A percentile compares a stretch with the other conserved stretches of the same genome.
These are phyloP conservation scores for Limosa lapponica DNA, from an alignment of 2,797 vertebrate genomes.

Conservation along the genomic window DNA sequence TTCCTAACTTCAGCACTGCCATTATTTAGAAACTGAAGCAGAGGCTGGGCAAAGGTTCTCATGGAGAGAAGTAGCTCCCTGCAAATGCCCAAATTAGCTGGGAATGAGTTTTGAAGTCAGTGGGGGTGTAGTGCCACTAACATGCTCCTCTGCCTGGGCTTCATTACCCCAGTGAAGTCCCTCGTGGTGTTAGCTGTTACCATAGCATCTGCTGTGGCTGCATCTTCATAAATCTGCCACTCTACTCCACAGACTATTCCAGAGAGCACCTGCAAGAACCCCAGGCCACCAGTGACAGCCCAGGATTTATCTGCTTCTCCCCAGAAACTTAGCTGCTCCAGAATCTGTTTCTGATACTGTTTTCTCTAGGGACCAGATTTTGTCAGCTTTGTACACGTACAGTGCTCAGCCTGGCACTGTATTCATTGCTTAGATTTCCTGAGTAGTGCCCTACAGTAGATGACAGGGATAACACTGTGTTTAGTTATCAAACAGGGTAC, in stretches of 20 bases:
- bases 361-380: background rate
- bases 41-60: background rate
- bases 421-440: background rate
- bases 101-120: background rate
- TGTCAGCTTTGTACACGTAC: background rate
- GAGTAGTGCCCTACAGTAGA: background rate
- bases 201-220: background rate
- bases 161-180: background rate
- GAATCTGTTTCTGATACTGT: background rate
- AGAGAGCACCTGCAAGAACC: background rate
- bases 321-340: background rate
- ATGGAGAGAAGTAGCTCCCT: background rate
- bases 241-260: background rate
- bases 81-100: background rate
- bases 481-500: background rate
- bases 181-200: background rate
- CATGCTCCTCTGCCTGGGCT: background rate
- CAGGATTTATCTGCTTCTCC: background rate
- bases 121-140: background rate
- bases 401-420: background rate
- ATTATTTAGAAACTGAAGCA: conserved; percentile 35
- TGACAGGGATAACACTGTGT: background rate
- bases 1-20: background rate
- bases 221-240: background rate
- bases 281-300: background rate